Evolutionary conservation across 2,113 vertebrate species (phyloP).

Genomic region (Neotragus moschatus): DNA sequence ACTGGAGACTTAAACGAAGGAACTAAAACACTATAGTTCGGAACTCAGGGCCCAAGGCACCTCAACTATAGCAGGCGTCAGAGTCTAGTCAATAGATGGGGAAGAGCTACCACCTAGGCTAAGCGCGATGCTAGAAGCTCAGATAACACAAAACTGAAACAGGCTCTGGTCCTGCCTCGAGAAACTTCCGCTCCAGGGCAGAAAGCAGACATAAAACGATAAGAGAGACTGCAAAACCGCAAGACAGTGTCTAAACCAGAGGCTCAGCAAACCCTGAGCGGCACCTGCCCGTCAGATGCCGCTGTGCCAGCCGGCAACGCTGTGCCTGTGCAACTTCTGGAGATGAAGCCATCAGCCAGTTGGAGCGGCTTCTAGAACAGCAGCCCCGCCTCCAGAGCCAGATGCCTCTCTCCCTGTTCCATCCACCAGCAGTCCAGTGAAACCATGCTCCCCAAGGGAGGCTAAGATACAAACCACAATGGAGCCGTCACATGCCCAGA

Average conservation of each 20-base stretch:
- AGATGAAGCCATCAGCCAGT: not conserved
- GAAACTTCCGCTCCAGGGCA: not conserved
- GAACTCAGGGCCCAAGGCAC: not conserved
- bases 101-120: not conserved
- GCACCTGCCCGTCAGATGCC: not conserved
- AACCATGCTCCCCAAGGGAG: not conserved
- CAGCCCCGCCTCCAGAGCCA: not conserved
- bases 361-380: not conserved
- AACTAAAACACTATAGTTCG: too few species aligned
- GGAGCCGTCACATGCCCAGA: rapidly evolving
- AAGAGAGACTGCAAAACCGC: not conserved
- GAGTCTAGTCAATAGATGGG: too few species aligned
- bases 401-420: not conserved
- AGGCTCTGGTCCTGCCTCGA: not conserved
- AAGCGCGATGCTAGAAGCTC: not conserved
- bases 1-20: not conserved
- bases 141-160: not conserved
- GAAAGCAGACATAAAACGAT: not conserved
- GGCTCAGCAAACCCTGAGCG: rapidly evolving
- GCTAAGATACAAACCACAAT: not conserved
- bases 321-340: rapidly evolving
- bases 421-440: not conserved
- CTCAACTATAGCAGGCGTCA: not conserved
- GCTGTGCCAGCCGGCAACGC: rapidly evolving
- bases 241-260: not conserved